These are phyloP conservation scores for Camelus bactrianus DNA, from an alignment of 2,113 vertebrate species.

Conservation along the genomic window DNA sequence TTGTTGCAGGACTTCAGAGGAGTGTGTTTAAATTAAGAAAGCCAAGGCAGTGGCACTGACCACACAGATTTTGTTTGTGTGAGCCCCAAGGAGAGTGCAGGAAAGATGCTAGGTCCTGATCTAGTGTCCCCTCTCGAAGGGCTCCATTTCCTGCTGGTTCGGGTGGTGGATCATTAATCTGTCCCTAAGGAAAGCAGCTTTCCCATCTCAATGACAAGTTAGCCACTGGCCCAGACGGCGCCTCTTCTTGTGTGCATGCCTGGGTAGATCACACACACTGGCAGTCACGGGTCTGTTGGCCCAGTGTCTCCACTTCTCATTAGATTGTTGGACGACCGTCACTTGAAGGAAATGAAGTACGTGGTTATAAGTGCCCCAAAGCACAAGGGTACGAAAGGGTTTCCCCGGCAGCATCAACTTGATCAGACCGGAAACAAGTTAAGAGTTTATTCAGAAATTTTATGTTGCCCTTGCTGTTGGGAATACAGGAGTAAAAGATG, in stretches of 20 bases:
- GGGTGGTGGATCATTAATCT: neutral
- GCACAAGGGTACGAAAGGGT: neutral
- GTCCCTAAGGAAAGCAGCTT: neutral
- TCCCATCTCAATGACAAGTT: neutral
- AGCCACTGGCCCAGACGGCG: neutral
- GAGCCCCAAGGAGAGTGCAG: neutral
- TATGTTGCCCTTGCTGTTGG: neutral
- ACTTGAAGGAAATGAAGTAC: neutral
- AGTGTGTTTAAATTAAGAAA: slow-evolving; percentile 8
- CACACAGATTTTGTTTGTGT: neutral
- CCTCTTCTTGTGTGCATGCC: accelerated
- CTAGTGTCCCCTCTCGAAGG: neutral
- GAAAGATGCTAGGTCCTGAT: neutral
- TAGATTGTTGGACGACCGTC: accelerated
- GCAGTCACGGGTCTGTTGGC: neutral
- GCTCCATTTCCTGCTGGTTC: neutral
- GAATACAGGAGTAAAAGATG: neutral
- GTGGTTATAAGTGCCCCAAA: neutral
- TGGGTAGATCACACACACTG: neutral
- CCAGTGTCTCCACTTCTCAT: accelerated
- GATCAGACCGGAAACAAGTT: neutral
- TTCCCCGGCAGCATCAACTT: neutral
- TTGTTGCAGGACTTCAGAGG: neutral
- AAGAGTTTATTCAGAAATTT: neutral
- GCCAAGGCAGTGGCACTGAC: too few relatives aligned